phyloP scores from a whole-genome alignment of 2,797 vertebrate species.

The Linurgus olivaceus region DNA sequence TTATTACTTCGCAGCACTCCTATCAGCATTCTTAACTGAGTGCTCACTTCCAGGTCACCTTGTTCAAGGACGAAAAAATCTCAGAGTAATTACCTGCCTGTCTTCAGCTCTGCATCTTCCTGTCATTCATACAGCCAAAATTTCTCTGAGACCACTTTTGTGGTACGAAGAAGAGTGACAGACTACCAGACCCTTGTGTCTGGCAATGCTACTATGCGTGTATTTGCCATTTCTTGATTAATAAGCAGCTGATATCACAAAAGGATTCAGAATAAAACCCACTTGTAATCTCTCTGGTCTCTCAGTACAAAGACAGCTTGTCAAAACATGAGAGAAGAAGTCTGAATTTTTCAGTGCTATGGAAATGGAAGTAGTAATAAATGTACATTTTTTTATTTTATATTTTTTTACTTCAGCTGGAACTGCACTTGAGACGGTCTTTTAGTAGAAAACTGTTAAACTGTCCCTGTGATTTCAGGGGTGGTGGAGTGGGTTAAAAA shows the following conservation, averaged over 20 bases:
- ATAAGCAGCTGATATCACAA: background rate
- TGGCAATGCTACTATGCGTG: background rate
- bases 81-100: background rate
- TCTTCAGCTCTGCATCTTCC: background rate
- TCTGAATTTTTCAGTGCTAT: constrained; percentile 24
- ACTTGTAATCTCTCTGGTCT: background rate
- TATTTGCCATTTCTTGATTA: background rate
- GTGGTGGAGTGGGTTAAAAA: background rate
- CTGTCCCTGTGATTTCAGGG: background rate
- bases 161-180: background rate
- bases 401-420: background rate
- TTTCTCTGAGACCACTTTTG: background rate
- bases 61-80: background rate
- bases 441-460: background rate
- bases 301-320: background rate
- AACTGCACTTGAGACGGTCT: background rate
- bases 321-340: background rate
- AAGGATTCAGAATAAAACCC: constrained; percentile 18
- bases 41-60: background rate
- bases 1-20: background rate
- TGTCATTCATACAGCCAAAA: background rate
- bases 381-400: background rate
- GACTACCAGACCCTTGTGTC: background rate
- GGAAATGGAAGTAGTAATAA: constrained; percentile 26
- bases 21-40: background rate